These are phyloP conservation scores for Miniopterus natalensis DNA, from an alignment of 2,113 vertebrate genomes.

Conservation along the genomic window DNA sequence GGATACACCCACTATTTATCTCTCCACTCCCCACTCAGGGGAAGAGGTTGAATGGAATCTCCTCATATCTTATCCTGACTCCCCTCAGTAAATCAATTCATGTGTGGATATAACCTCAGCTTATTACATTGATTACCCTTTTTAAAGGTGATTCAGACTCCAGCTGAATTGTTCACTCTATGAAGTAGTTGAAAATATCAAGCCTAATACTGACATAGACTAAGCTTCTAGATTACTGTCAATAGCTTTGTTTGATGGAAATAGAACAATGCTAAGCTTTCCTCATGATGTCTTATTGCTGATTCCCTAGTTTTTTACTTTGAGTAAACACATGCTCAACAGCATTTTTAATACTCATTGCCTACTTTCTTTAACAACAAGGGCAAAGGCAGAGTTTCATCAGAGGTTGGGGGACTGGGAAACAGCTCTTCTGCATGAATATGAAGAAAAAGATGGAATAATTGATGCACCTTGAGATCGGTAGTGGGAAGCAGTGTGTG, in stretches of 20 bases:
- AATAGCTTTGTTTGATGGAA: constrained; percentile 79
- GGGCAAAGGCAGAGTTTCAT: constrained; percentile 53
- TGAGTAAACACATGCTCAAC: constrained; percentile 81
- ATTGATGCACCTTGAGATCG: background rate
- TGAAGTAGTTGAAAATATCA: constrained; percentile 74
- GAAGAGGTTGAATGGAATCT: constrained; percentile 29
- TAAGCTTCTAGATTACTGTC: constrained; percentile 72
- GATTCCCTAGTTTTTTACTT: constrained; percentile 87
- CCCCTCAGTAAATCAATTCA: background rate
- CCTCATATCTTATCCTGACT: background rate
- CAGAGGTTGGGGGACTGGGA: background rate
- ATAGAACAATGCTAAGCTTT: constrained; percentile 82
- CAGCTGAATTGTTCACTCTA: constrained; percentile 66
- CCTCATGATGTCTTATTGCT: constrained; percentile 85
- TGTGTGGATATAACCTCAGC: constrained; percentile 11
- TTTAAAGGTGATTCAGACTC: constrained; percentile 38
- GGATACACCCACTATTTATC: background rate
- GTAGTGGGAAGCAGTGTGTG: background rate
- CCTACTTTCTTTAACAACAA: constrained; percentile 72
- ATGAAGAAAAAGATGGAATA: constrained; percentile 50
- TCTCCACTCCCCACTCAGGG: background rate
- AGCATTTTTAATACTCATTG: constrained; percentile 84
- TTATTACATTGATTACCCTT: constrained; percentile 61
- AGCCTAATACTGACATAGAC: constrained; percentile 69
- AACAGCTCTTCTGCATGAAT: constrained; percentile 32